Conservation (phyloP, 1,140 invertebrate species). For the Zaprionus camerounensis region DNA sequence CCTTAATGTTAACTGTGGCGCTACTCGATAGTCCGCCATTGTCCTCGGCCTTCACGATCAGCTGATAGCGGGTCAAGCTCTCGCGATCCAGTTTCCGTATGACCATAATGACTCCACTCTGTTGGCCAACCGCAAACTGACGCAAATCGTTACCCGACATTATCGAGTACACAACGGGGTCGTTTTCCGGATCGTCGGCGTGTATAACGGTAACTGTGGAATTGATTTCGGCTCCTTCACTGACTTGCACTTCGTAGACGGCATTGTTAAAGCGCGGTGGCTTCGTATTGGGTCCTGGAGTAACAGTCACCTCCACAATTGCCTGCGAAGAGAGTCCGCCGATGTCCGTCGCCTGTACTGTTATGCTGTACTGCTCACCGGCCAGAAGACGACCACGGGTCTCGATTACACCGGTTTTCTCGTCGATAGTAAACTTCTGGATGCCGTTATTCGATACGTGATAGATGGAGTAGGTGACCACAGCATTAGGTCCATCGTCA, state of each 20-base stretch:
- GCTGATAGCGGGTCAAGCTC: slow-evolving; percentile 92
- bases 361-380: slow-evolving; percentile 95
- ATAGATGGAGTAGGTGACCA: slow-evolving; percentile 92
- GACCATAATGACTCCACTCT: slow-evolving; percentile 92
- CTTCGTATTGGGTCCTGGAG: slow-evolving; percentile 93
- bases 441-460: slow-evolving; percentile 95
- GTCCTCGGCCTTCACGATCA: slow-evolving; percentile 94
- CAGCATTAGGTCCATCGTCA: slow-evolving; percentile 93
- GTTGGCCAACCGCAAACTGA: slow-evolving; percentile 93
- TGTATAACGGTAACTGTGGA: slow-evolving; percentile 91
- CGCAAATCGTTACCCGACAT: slow-evolving; percentile 93
- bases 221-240: slow-evolving; percentile 93
- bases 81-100: slow-evolving; percentile 94
- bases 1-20: slow-evolving; percentile 93
- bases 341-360: slow-evolving; percentile 91
- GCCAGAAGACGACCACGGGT: slow-evolving; percentile 91
- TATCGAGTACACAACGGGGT: slow-evolving; percentile 93
- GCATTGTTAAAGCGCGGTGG: slow-evolving; percentile 92
- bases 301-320: slow-evolving; percentile 92
- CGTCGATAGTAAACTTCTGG: slow-evolving; percentile 93
- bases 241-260: slow-evolving; percentile 93
- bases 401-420: slow-evolving; percentile 91
- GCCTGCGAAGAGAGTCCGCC: slow-evolving; percentile 90
- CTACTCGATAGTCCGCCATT: slow-evolving; percentile 92
- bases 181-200: slow-evolving; percentile 95